A percentile compares a stretch with the other conserved stretches of the same genome.
Conservation (phyloP, 1,140 invertebrate species). For the Trichogramma pretiosum region DNA sequence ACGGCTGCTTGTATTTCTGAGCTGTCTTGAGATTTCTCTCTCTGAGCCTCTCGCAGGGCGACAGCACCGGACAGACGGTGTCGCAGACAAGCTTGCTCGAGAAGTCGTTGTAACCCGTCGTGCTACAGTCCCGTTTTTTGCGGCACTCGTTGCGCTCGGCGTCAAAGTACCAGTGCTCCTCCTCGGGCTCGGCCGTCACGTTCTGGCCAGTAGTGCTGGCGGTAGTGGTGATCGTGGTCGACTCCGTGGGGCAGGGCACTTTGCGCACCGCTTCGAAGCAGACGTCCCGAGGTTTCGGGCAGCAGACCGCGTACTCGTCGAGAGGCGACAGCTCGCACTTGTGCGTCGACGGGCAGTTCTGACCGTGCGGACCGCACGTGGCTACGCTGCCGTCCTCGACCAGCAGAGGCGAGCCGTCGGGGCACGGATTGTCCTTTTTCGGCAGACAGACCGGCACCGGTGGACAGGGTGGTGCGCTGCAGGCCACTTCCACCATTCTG, state of each 20-base stretch:
- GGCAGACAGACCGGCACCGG: slow-evolving; percentile 71
- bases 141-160: slow-evolving; percentile 65
- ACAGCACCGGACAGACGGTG: slow-evolving; percentile 70
- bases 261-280: slow-evolving; percentile 60
- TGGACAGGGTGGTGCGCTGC: slow-evolving; percentile 55
- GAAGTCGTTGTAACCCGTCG: slow-evolving; percentile 84
- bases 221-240: slow-evolving; percentile 42
- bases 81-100: slow-evolving; percentile 73
- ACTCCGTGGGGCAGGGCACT: slow-evolving; percentile 20
- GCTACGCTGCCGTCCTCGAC: slow-evolving; percentile 49
- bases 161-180: slow-evolving; percentile 70
- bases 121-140: slow-evolving; percentile 61
- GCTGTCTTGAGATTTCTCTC: slow-evolving; percentile 66
- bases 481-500: slow-evolving; percentile 46
- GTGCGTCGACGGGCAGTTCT: slow-evolving; percentile 71
- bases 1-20: slow-evolving; percentile 59
- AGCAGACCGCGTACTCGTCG: slow-evolving; percentile 71
- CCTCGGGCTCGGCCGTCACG: not conserved
- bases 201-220: no score
- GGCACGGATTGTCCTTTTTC: slow-evolving; percentile 64
- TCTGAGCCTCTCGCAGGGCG: slow-evolving; percentile 67
- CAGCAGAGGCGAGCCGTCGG: slow-evolving; percentile 55
- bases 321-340: slow-evolving; percentile 74
- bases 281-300: slow-evolving; percentile 75
- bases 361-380: slow-evolving; percentile 63